Evolutionary conservation across 2,113 vertebrate species (phyloP).

Genomic region (Corynorhinus townsendii): DNA sequence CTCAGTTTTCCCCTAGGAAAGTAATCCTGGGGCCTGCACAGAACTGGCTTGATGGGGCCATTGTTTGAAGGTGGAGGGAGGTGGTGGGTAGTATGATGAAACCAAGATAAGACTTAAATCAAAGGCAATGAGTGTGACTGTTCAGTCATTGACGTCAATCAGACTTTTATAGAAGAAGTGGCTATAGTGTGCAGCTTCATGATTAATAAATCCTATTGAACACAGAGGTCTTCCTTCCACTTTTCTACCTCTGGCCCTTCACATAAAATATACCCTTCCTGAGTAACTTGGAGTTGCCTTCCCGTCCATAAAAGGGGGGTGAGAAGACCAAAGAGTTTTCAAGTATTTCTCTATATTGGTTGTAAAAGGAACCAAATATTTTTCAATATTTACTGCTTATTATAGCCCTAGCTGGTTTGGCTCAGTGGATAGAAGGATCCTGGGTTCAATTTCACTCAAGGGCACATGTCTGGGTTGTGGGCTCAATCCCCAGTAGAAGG

Average conservation of each 20-base stretch:
- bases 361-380: conserved; percentile 50
- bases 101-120: conserved; percentile 52
- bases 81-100: conserved; percentile 41
- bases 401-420: background rate
- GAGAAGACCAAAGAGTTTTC: background rate
- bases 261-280: background rate
- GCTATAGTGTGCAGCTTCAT: background rate
- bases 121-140: background rate
- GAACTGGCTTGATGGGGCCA: conserved; percentile 15
- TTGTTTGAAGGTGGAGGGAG: conserved; percentile 46
- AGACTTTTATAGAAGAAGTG: conserved; percentile 28
- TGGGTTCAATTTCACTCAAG: too few species aligned
- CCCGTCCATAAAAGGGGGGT: background rate
- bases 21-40: conserved; percentile 14
- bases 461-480: too few species aligned
- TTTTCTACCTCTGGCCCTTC: background rate
- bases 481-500: too few species aligned
- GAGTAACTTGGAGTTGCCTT: background rate
- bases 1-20: conserved; percentile 53
- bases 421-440: too few species aligned
- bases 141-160: conserved; percentile 40
- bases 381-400: conserved; percentile 51
- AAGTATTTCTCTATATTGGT: conserved; percentile 44
- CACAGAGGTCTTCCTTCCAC: background rate
- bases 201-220: conserved; percentile 65